A percentile compares a stretch with the other conserved stretches of the same genome.
Conservation (phyloP, 2,113 vertebrate species). For the Hydropotes inermis region DNA sequence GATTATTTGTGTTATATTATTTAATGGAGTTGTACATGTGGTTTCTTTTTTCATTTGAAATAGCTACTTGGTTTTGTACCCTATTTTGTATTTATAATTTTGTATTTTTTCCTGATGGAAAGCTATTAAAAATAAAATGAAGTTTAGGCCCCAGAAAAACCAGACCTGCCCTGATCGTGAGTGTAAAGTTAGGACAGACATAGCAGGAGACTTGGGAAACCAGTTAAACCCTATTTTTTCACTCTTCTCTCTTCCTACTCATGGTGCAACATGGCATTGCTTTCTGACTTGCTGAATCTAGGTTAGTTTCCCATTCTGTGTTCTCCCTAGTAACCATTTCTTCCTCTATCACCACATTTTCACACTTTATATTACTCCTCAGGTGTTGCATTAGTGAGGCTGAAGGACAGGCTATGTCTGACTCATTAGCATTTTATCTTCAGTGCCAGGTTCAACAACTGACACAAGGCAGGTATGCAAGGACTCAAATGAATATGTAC, state of each 20-base stretch:
- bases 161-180: accelerated
- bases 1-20: not conserved
- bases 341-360: not conserved
- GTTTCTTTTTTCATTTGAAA: not conserved
- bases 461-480: not conserved
- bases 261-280: accelerated
- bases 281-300: not conserved
- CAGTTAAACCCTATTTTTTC: not conserved
- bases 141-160: not conserved
- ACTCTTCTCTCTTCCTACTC: not conserved
- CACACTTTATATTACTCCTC: not conserved
- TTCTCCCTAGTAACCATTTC: not conserved
- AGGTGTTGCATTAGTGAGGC: accelerated
- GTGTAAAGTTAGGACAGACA: not conserved
- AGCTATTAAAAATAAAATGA: not conserved
- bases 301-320: not conserved
- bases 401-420: not conserved
- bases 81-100: not conserved
- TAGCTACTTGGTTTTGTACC: not conserved
- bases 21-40: not conserved
- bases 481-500: not conserved
- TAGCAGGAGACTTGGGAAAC: accelerated
- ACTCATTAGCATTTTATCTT: not conserved
- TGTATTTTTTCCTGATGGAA: not conserved
- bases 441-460: not conserved